Evolutionary conservation across 2,113 vertebrate species (phyloP).

Genomic region (Odontesthes bonariensis): DNA sequence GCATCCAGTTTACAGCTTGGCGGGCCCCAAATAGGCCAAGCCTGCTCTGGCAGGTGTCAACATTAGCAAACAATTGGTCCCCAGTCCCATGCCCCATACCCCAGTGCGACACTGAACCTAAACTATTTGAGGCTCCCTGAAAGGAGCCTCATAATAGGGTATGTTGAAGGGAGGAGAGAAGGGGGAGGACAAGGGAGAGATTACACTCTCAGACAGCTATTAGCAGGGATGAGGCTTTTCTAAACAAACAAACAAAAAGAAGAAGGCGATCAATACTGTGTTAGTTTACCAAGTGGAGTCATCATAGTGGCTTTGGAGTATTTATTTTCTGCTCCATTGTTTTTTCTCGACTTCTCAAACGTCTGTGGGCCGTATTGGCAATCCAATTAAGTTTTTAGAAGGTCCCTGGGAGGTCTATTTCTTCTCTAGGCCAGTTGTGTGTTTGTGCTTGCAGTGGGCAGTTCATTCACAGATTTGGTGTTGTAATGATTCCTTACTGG

Average conservation of each 20-base stretch:
- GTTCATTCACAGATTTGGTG: conserved; percentile 62
- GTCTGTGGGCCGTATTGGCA: conserved; percentile 76
- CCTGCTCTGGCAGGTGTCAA: conserved; percentile 85
- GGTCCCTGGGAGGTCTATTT: conserved; percentile 65
- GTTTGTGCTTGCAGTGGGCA: conserved; percentile 53
- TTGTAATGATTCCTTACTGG: conserved; percentile 78
- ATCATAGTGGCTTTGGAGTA: conserved; percentile 75
- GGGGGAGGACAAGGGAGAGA: conserved; percentile 80
- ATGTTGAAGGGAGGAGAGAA: conserved; percentile 69
- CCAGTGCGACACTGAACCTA: conserved; percentile 78
- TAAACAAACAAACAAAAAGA: conserved; percentile 81
- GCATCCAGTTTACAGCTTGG: conserved; percentile 76
- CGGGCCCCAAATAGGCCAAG: conserved; percentile 74
- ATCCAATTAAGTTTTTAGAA: conserved; percentile 78
- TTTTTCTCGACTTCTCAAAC: conserved; percentile 70
- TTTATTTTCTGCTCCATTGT: conserved; percentile 81
- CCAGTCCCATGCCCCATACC: conserved; percentile 70
- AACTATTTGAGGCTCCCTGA: conserved; percentile 78
- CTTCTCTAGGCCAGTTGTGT: conserved; percentile 63
- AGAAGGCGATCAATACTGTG: conserved; percentile 84
- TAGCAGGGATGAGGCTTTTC: conserved; percentile 85
- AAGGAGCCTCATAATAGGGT: conserved; percentile 78
- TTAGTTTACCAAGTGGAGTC: conserved; percentile 80
- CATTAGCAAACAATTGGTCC: conserved; percentile 85
- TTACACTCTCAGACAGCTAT: conserved; percentile 85